Conservation (phyloP, 2,888 invertebrate genomes). For the Anticlea derivata region DNA sequence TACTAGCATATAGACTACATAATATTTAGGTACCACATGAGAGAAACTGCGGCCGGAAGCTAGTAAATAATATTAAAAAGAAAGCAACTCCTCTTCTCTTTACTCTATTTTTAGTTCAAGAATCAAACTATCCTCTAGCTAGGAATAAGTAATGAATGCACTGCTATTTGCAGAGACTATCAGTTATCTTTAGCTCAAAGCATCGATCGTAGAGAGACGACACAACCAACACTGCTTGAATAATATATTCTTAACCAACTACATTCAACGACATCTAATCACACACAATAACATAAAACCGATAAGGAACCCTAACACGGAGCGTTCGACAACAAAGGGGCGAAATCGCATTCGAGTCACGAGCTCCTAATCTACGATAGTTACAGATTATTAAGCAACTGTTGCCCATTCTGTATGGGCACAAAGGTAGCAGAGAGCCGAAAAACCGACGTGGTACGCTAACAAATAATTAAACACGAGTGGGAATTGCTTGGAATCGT, state of each 20-base stretch:
- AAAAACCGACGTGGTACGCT: constrained; percentile 45
- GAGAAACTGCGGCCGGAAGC: too few relatives aligned
- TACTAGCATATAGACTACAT: too few relatives aligned
- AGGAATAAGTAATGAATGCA: too few relatives aligned
- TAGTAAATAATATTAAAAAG: too few relatives aligned
- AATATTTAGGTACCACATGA: too few relatives aligned
- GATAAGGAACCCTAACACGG: constrained; percentile 16
- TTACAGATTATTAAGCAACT: constrained; percentile 59
- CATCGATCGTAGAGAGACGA: constrained; percentile 3
- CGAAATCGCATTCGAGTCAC: constrained; percentile 50
- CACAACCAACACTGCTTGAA: constrained; percentile 4
- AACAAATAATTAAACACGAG: constrained; percentile 45
- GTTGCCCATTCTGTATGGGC: constrained; percentile 48
- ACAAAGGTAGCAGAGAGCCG: constrained; percentile 47
- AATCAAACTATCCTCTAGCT: too few relatives aligned
- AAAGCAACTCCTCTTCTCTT: too few relatives aligned
- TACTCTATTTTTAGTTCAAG: too few relatives aligned
- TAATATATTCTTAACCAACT: constrained; percentile 12
- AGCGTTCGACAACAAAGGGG: constrained; percentile 29
- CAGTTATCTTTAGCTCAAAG: background rate
- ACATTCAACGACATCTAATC: constrained; percentile 16
- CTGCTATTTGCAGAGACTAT: background rate
- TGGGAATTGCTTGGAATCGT: constrained; percentile 29
- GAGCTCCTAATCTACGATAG: constrained; percentile 56
- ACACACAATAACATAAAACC: constrained; percentile 25